Evolutionary conservation across 2,113 vertebrate genomes (phyloP), one percentile per base, ranked within the genome.

Genomic region (Propithecus coquereli): DNA sequence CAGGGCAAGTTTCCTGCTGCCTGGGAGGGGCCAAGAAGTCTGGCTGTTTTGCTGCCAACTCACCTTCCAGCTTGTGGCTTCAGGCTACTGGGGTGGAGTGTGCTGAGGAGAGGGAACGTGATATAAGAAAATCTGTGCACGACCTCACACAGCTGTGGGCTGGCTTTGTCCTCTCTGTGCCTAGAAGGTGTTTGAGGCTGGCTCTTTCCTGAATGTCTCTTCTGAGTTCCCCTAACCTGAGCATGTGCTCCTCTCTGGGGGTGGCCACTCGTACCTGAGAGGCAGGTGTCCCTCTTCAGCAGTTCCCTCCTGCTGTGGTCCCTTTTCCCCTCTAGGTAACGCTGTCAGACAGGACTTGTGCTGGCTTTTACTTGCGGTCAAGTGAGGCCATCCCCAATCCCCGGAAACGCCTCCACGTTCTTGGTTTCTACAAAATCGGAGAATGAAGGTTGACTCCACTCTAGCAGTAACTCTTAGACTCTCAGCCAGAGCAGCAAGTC

Each of bases 161-260:
- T 68, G 76, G 27, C 47, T 52, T 6, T 65, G 73, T 16, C 74
- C 45, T 79, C 25, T 79, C 17, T 27, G 23, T 25, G 34, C 23
- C 23, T 37, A 2, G 0, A 17, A 47, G 40, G 34, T 6, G 8
- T 77, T 37, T 37, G 50, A 20, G 34, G 9, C n/a, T 6, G 25
- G 30, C 14, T 76, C 14, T 65, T 45, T 50, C 43, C 10, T 22
- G 34, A n/a, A 18, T 7, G 1, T n/a, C 20, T 65, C 20, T 18
- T 45, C 25, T n/a, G 37, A 57, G 47, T 34, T 43, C 37, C 30
- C 63, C 43, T 25, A 8, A 25, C 76, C 1, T 17, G 12, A 27
- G 30, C 1, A 0, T 2, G 18, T 4, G 1, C 66, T 57, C n/a
- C n/a, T 71, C 2, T 8, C 16, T 57, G 6, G 3, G 3, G 17